A percentile compares a stretch with the other conserved stretches of the same genome.
phyloP scores from a whole-genome alignment of 2,888 invertebrate genomes.

The Leistus spinibarbis region DNA sequence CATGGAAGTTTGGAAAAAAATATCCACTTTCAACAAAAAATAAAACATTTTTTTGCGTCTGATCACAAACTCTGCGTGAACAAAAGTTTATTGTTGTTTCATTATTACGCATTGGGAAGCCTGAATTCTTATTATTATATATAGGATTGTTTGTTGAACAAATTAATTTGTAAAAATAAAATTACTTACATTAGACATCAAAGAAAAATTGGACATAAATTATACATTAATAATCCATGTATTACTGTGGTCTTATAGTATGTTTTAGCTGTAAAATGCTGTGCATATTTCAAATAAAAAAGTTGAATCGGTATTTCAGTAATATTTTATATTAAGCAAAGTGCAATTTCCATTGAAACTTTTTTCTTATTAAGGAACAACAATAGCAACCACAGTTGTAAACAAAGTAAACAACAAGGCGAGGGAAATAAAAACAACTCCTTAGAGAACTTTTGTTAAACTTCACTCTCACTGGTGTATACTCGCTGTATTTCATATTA shows the following conservation, averaged over 20 bases:
- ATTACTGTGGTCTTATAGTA: not conserved
- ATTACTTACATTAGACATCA: not conserved
- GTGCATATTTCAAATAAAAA: not conserved
- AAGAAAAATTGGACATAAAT: not conserved
- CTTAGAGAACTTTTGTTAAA: constrained; percentile 20
- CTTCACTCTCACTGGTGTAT: constrained; percentile 7
- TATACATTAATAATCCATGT: not conserved
- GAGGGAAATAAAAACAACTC: constrained; percentile 14
- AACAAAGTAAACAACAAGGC: constrained; percentile 5
- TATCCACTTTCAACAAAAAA: constrained; percentile 8
- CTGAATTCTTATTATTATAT: constrained; percentile 8
- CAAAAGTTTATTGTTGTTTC: constrained; percentile 22
- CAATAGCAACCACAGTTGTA: constrained; percentile 13
- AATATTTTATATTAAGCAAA: constrained; percentile 25
- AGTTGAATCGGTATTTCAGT: not conserved
- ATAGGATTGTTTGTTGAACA: not conserved
- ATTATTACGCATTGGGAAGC: constrained; percentile 22
- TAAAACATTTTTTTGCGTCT: constrained; percentile 12
- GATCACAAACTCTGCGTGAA: constrained; percentile 18
- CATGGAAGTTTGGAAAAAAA: constrained; percentile 9
- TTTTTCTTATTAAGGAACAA: constrained; percentile 10
- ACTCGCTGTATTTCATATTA: constrained; percentile 33
- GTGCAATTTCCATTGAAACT: constrained; percentile 25
- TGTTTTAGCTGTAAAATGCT: not conserved
- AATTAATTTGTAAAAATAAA: constrained; percentile 2